These are phyloP conservation scores for Halictus rubicundus DNA, from an alignment of 1,140 invertebrate genomes.

Conservation along the genomic window DNA sequence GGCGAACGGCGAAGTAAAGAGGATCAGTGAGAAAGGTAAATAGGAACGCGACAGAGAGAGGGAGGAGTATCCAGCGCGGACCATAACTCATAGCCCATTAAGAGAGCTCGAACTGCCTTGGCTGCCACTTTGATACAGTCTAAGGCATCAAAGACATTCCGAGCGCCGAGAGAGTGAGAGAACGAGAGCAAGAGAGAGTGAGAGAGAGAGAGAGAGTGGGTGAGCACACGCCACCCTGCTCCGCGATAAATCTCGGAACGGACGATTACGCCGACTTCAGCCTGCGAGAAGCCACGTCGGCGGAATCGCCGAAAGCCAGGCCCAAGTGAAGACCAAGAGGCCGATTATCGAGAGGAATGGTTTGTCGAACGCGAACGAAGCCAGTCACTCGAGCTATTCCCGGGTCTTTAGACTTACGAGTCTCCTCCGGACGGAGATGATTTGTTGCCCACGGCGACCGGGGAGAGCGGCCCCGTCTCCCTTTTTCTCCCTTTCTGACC, in stretches of 20 bases:
- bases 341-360: constrained; percentile 63
- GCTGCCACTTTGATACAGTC: constrained; percentile 76
- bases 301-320: constrained; percentile 51
- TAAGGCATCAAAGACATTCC: constrained; percentile 77
- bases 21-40: constrained; percentile 22
- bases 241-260: constrained; percentile 68
- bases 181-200: constrained; percentile 12
- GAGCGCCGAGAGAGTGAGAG: constrained; percentile 7
- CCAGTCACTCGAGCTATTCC: constrained; percentile 1
- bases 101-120: constrained; percentile 70
- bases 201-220: constrained; percentile 32
- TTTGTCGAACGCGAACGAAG: constrained; percentile 49
- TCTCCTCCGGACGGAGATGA: constrained; percentile 32
- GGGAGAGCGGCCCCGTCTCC: neutral
- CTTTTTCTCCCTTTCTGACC: neutral
- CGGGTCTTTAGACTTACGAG: neutral
- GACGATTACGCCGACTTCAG: constrained; percentile 57
- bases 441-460: constrained; percentile 37
- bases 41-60: constrained; percentile 42
- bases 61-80: constrained; percentile 51
- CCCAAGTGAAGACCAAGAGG: constrained; percentile 37
- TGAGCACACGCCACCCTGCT: constrained; percentile 41
- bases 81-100: constrained; percentile 79
- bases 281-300: constrained; percentile 55
- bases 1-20: constrained; percentile 5